Evolutionary conservation across 2,797 vertebrate genomes (phyloP), one percentile per base, ranked within the genome.

Genomic region (Clarias fuscus): DNA sequence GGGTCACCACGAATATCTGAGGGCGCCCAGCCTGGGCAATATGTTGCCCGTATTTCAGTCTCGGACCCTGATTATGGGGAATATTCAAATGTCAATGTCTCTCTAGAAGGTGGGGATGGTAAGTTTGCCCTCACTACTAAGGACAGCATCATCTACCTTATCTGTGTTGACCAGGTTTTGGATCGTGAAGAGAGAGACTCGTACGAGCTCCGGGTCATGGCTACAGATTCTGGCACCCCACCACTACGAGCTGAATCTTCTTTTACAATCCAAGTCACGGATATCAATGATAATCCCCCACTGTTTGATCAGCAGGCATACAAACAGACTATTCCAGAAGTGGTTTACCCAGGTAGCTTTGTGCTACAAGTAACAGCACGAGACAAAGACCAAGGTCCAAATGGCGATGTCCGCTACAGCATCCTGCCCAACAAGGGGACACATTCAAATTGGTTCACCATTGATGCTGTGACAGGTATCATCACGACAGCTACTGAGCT

Each of bases 111-210:
- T 0, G 98, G 98, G 0, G 98, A 99, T 75, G 98, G 98, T 53
- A 99, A 99, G 88, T 99, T 99, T 92, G 98, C 98, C 30, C 95
- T 99, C 56, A 99, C 97, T 68, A 99, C 98, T 82, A 99, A 99
- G 91, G 98, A 99, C 95, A 99, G 96, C 87, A 98, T 99, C 89
- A 98, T 99, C 93, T 99, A 99, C 92, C 95, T 99, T 87, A 98
- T 99, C 86, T 99, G 98, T 0, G 97, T 99, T 82, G 98, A 99
- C 92, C 96, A 98, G 77, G 93, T 95, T 40, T 93, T 99, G 88
- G 98, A 99, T 91, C 94, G 98, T 15, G 98, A 99, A 87, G 97
- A 99, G 82, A 94, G 96, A 73, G 98, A 99, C 91, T 96, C 97
- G 0, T 99, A 99, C 1, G 96, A 98, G 86, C 92, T 99, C 79